These are phyloP conservation scores for Macrobrachium rosenbergii DNA, from an alignment of 1,140 invertebrate genomes.

Conservation along the genomic window DNA sequence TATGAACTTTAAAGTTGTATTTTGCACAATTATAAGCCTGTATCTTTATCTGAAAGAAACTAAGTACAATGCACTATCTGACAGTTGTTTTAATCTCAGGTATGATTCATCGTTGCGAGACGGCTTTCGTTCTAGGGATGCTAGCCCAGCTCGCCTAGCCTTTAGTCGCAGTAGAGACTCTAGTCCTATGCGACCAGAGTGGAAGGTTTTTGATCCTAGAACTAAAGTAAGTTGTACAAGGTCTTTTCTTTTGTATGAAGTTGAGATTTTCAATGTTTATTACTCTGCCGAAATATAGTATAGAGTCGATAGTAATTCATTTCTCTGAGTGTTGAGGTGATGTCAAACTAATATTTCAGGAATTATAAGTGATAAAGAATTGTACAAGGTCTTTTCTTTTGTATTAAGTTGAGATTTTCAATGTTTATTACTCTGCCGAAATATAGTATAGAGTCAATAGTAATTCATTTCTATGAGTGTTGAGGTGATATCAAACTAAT, in stretches of 20 bases:
- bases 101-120: constrained; percentile 80
- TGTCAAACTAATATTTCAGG: too few species aligned
- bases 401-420: background rate
- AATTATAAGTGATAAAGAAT: background rate
- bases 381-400: background rate
- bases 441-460: too few species aligned
- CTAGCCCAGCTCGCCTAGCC: constrained; percentile 67
- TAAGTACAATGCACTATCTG: background rate
- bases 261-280: background rate
- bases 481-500: too few species aligned
- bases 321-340: too few species aligned
- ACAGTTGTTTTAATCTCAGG: constrained; percentile 75
- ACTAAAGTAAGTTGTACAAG: constrained; percentile 39
- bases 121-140: constrained; percentile 73
- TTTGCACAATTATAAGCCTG: too few species aligned
- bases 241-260: background rate
- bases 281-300: too few species aligned
- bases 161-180: constrained; percentile 64
- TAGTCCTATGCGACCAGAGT: constrained; percentile 62
- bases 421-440: too few species aligned
- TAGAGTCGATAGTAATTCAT: too few species aligned
- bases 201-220: constrained; percentile 45
- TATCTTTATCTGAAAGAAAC: background rate
- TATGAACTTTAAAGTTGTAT: too few species aligned
- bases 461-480: too few species aligned